Conservation (phyloP, 2,888 invertebrate genomes). For the Dolichopus griseipennis region DNA sequence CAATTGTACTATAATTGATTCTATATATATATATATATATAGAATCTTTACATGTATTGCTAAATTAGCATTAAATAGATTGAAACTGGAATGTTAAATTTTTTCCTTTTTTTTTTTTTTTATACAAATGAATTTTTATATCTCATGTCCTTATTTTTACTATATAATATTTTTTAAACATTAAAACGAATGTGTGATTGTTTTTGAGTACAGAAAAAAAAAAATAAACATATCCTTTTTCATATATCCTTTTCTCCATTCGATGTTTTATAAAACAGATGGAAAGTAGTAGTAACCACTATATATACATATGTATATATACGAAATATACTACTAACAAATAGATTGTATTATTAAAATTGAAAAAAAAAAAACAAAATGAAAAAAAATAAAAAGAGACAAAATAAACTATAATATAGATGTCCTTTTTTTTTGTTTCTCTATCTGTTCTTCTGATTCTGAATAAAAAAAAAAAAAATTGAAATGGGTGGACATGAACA, state of each 20-base stretch:
- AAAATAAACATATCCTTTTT: not conserved
- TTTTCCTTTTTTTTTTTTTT: too few relatives aligned
- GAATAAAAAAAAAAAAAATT: slow-evolving; percentile 6
- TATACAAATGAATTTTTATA: not conserved
- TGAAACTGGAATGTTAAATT: not conserved
- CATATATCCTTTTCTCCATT: not conserved
- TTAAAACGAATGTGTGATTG: not conserved
- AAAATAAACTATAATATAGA: not conserved
- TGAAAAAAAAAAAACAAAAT: not conserved
- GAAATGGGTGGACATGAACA: not conserved
- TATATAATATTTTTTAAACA: not conserved
- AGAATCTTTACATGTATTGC: not conserved
- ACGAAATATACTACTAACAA: too few relatives aligned
- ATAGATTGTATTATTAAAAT: not conserved
- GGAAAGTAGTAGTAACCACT: not conserved
- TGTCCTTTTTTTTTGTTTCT: not conserved
- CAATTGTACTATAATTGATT: too few relatives aligned
- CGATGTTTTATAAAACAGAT: not conserved
- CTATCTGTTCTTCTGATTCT: not conserved
- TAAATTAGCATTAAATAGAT: slow-evolving; percentile 6
- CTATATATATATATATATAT: too few relatives aligned
- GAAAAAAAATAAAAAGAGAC: not conserved
- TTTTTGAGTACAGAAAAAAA: not conserved
- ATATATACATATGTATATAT: too few relatives aligned
- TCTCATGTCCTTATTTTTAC: not conserved